These are phyloP conservation scores for Eucera pruinosa DNA, from an alignment of 2,888 invertebrate genomes.

Conservation along the genomic window DNA sequence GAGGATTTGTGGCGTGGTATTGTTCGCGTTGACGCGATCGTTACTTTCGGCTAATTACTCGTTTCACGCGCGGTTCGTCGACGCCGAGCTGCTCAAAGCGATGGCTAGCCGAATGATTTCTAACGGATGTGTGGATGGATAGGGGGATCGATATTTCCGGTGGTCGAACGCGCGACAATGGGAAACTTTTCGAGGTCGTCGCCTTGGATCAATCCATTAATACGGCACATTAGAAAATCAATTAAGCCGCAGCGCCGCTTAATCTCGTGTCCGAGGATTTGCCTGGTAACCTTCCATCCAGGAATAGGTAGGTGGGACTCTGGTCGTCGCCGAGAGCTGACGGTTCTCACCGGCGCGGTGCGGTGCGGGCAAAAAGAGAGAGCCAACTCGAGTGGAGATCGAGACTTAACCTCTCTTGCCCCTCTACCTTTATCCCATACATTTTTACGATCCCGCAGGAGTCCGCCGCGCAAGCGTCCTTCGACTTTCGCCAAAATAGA, in stretches of 20 bases:
- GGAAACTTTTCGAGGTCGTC: slow-evolving; percentile 48
- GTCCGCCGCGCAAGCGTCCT: slow-evolving; percentile 48
- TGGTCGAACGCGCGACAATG: slow-evolving; percentile 49
- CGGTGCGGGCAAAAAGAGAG: slow-evolving; percentile 10
- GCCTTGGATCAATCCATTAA: slow-evolving; percentile 62
- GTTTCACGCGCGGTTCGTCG: slow-evolving; percentile 62
- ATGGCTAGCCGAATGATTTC: slow-evolving; percentile 44
- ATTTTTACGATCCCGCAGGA: slow-evolving; percentile 60
- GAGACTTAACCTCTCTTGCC: slow-evolving; percentile 13
- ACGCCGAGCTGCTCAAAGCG: slow-evolving; percentile 38
- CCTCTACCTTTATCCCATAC: slow-evolving; percentile 57
- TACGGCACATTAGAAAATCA: slow-evolving; percentile 67
- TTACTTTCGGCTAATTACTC: slow-evolving; percentile 70
- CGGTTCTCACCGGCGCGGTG: slow-evolving; percentile 42
- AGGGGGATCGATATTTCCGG: slow-evolving; percentile 35
- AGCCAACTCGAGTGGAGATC: slow-evolving; percentile 6
- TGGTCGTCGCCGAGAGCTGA: slow-evolving; percentile 24
- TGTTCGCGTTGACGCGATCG: slow-evolving; percentile 30
- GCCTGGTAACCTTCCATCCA: slow-evolving; percentile 42
- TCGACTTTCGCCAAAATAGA: slow-evolving; percentile 44
- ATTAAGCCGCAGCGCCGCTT: slow-evolving; percentile 59
- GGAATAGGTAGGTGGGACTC: slow-evolving; percentile 35
- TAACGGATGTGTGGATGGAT: background rate
- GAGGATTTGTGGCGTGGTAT: slow-evolving; percentile 32
- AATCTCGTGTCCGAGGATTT: slow-evolving; percentile 65